A percentile compares a stretch with the other conserved stretches of the same genome.
Conservation (phyloP, 2,888 invertebrate species). For the Onchidella celtica region DNA sequence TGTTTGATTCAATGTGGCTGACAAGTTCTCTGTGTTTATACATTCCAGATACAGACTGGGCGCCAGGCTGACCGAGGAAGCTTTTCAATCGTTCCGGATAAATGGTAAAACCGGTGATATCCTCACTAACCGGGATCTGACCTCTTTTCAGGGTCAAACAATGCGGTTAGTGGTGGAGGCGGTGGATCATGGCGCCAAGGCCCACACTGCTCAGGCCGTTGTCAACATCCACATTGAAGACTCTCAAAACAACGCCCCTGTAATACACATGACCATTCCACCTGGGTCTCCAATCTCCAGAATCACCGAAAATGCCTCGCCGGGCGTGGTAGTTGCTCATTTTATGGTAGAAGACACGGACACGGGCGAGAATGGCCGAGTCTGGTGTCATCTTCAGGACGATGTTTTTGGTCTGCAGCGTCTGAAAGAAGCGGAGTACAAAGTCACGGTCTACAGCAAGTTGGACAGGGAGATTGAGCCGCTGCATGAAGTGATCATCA, state of each 20-base stretch:
- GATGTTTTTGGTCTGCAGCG: conserved; percentile 65
- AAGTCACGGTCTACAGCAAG: conserved; percentile 56
- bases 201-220: conserved; percentile 47
- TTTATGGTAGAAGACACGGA: conserved; percentile 75
- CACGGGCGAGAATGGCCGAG: conserved; percentile 70
- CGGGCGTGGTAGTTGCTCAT: conserved; percentile 73
- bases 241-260: conserved; percentile 53
- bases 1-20: too few relatives aligned
- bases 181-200: conserved; percentile 49
- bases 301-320: conserved; percentile 66
- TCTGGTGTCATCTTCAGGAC: conserved; percentile 62
- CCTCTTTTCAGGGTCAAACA: conserved; percentile 50
- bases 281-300: conserved; percentile 42
- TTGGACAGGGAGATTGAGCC: conserved; percentile 70
- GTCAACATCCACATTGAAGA: conserved; percentile 50
- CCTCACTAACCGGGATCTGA: conserved; percentile 55
- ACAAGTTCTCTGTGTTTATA: too few relatives aligned
- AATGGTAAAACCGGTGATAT: conserved; percentile 64
- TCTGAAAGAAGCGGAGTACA: conserved; percentile 65
- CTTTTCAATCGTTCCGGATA: conserved; percentile 61
- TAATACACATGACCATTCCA: conserved; percentile 52
- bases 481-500: conserved; percentile 64
- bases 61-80: conserved; percentile 49
- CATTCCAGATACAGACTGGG: conserved; percentile 51
- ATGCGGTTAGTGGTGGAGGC: conserved; percentile 54